phyloP scores from a whole-genome alignment of 1,140 invertebrate genomes.

The Dinoponera quadriceps region DNA sequence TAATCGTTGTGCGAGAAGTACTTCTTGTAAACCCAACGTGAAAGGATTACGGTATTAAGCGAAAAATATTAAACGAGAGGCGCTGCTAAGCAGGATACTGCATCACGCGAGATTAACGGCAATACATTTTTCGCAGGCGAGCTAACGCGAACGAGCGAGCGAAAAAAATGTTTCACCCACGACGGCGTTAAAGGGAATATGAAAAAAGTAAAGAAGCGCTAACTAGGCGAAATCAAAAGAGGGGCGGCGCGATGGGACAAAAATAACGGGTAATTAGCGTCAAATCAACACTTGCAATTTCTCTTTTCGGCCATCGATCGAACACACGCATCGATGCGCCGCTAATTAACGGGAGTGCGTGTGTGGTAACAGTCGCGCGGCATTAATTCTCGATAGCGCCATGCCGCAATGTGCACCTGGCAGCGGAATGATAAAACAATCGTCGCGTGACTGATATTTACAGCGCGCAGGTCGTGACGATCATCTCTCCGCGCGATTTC shows the following conservation, averaged over 20 bases:
- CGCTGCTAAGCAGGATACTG: neutral
- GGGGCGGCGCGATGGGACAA: neutral
- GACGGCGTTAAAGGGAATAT: neutral
- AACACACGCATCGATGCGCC: neutral
- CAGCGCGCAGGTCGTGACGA: no score
- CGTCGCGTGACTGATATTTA: neutral
- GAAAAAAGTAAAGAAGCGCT: neutral
- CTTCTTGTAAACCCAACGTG: no score
- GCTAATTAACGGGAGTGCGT: constrained; percentile 43
- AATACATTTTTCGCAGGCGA: constrained; percentile 1
- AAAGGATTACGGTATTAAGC: no score
- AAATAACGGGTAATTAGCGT: constrained; percentile 16
- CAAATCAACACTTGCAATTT: constrained; percentile 32
- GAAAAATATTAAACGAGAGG: no score
- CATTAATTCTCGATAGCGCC: constrained; percentile 45
- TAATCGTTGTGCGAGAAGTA: no score
- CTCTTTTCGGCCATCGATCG: constrained; percentile 10
- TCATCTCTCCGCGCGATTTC: no score
- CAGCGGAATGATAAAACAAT: constrained; percentile 5
- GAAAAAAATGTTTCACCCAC: neutral
- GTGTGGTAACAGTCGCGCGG: neutral
- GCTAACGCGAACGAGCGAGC: no score
- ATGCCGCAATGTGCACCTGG: neutral
- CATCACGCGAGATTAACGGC: constrained; percentile 2
- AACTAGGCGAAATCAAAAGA: neutral